Evolutionary conservation across 2,888 invertebrate species (phyloP).

Genomic region (Cerastis leucographa): DNA sequence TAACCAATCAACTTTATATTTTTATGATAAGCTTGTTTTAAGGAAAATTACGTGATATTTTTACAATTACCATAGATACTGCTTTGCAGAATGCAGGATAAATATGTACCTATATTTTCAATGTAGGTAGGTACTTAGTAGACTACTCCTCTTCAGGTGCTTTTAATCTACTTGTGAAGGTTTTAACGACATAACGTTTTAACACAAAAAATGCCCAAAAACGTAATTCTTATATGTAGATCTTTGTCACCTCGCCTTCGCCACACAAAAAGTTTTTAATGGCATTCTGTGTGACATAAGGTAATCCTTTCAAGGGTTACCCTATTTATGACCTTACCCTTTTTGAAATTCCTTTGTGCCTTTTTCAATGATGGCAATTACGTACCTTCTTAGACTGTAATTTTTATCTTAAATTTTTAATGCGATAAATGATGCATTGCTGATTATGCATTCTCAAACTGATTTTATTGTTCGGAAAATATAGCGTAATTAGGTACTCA

Average conservation of each 20-base stretch:
- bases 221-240: not conserved
- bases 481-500: not conserved
- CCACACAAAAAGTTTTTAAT: constrained; percentile 51
- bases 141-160: not conserved
- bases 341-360: constrained; percentile 40
- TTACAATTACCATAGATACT: not conserved
- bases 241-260: constrained; percentile 4
- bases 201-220: too few relatives aligned
- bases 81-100: not conserved
- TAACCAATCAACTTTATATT: constrained; percentile 9
- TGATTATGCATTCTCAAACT: not conserved
- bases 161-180: not conserved
- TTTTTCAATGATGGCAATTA: constrained; percentile 28
- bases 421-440: not conserved
- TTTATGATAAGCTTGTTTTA: not conserved
- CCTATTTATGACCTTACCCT: constrained; percentile 48
- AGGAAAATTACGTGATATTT: constrained; percentile 2
- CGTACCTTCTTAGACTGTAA: not conserved
- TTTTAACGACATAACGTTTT: not conserved
- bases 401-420: constrained; percentile 6
- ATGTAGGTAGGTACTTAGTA: not conserved
- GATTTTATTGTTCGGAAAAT: not conserved
- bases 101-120: not conserved
- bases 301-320: constrained; percentile 29
- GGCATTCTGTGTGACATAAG: constrained; percentile 41